Base-by-base conservation (phyloP, 1,140 invertebrate species). In the Eriosoma lanigerum region DNA sequence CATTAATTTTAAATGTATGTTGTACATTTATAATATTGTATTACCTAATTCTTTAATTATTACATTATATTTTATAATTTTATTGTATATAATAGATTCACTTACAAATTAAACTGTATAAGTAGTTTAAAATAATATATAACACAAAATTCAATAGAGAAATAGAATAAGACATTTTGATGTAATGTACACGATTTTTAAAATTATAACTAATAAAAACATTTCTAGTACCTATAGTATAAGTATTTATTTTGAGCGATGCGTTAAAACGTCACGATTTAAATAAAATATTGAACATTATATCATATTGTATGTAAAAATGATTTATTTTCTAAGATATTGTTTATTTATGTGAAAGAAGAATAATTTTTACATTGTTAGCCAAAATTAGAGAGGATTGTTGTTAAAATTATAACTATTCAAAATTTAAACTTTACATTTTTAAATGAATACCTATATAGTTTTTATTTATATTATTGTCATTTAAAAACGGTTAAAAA, bases 401-500 rank as follows among this genome's bases (percentile, higher is more conserved):
- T 68, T 38, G 32, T 8, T 4, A 38, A 68, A 66, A 10, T 8
- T 54, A 58, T 26, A 9, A 24, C 8, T 12, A 13, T 58, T 58
- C 12, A n/a, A 58, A 1, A 68, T 26, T 68, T 9, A 26, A 8
- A 3, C 1, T 48, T 24, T 9, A 24, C n/a, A 19, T 26, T 62
- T n/a, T 26, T 62, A 62, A 46, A 68, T 68, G 66, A 48, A 68
- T 46, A 29, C 8, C 38, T 48, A 48, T 46, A 60, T n/a, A 15
- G n/a, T 46, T 48, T 26, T 48, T 17, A 50, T 46, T 68, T 26
- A 62, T 19, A 44, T 72, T 72, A 72, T 72, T 72, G 68, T 72
- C 68, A 52, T 70, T 70, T 50, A 21, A 72, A 72, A 72, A 52
- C 12, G 68, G 29, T 72, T 8, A 50, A 50, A 52, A 72, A 72